Evolutionary conservation across 2,888 invertebrate genomes (phyloP), one percentile per base, ranked within the genome.

Genomic region (Agriopis marginaria): DNA sequence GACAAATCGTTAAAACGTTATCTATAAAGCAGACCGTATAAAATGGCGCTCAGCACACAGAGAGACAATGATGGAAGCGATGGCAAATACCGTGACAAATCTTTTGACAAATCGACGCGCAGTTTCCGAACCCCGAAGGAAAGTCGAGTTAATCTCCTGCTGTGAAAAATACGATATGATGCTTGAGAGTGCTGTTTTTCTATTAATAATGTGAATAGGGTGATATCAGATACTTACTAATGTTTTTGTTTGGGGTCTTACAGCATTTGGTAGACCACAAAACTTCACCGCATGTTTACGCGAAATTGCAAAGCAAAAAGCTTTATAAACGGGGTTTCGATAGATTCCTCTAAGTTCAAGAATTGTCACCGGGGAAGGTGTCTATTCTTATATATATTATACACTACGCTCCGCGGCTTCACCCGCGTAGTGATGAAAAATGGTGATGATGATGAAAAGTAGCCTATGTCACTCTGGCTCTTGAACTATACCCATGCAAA

Each of bases 51-150:
- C 9, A 49, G 60, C 60, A 49, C 53, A 54, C 63, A 63, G 32
- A 17, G 42, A 44, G 63, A 63, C 63, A 63, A 51, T 54, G 54
- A 53, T 63, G 54, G 62, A 62, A 53, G 54, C 63, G 63, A 47
- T 23, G 10, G 51, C 53, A 54, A 60, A 60, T 60, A 49, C 49
- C 14, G 49, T 14, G 49, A 60, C 60, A 60, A 50, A 14, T 60
- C 10, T 49, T 53, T 32, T 63, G 63, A 63, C 54, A 55, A 63
- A 63, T 55, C 54, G 63, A 45, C 54, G 42, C 54, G 23, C 45
- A 47, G 32, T 23, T 55, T 45, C 45, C 23, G 32, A 58, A 32
- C 7, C n/a, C 45, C 6, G 12, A 45, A 23, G 17, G 12, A 45
- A 58, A 55, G 1, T n/a, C 7, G 12, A 55, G n/a, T 17, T 55